Evolutionary conservation across 2,113 vertebrate genomes (phyloP), one percentile per base, ranked within the genome.

Genomic region (Ascaphus truei): DNA sequence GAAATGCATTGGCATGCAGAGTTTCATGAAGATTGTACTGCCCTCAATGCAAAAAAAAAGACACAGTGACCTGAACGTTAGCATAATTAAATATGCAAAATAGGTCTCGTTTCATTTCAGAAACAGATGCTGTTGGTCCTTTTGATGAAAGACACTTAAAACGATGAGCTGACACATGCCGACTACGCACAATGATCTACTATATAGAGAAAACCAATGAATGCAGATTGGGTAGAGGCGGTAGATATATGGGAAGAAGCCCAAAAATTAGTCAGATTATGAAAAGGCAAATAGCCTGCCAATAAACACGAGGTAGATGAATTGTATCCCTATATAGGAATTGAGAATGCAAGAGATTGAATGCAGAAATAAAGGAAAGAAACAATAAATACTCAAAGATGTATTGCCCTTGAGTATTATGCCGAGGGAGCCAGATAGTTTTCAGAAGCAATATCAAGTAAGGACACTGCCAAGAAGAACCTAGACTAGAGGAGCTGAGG

Each of bases 51-150:
- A 26, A 31, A 34, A 8, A 26, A 31, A 34, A 8, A 34, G 29
- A 33, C 53, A 16, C 53, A 1, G 15, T 16, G 53, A 56, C 37
- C 36, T 13, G 13, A 7, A 27, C 52, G 58, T 68, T 43, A 68
- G 15, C 36, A 68, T 68, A 68, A 68, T 68, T 68, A 68, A 45
- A 58, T 58, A 68, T 58, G 64, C 29, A 47, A 58, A 68, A 13
- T 23, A 33, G 52, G 7, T 2, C 10, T 22, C 15, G 26, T 34
- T 68, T 57, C 27, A 57, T 68, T 31, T 45, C 20, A 15, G 22
- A 8, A 47, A 10, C 64, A 68, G 64, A 68, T 68, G 64, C 15
- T 16, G 52, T 23, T 55, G 27, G 29, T 23, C n/a, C 51, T 10
- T 26, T 34, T 47, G 53, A 47, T 34, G 64, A 57, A 58, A 47